phyloP scores from a whole-genome alignment of 2,888 invertebrate genomes.

The Patella ulyssiponensis region DNA sequence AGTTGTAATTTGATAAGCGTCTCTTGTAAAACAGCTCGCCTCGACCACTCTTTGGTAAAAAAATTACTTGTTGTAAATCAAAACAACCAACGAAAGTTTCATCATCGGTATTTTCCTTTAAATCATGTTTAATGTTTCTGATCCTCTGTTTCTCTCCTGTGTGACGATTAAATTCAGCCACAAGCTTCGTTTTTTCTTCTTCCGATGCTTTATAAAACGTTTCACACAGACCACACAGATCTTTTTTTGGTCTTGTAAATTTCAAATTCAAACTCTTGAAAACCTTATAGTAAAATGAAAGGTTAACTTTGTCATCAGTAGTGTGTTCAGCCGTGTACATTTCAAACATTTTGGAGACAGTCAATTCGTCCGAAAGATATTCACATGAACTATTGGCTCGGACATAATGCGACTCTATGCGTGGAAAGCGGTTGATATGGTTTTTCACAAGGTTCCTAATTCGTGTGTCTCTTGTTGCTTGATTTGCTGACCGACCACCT shows the following conservation, averaged over 20 bases:
- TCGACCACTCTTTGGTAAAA: background rate
- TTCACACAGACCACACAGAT: background rate
- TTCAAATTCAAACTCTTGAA: background rate
- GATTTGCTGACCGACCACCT: background rate
- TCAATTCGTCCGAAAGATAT: background rate
- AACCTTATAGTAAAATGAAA: background rate
- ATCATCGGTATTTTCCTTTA: background rate
- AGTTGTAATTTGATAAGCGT: background rate
- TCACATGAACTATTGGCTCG: background rate
- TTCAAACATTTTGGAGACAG: background rate
- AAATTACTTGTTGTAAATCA: background rate
- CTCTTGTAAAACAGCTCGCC: background rate
- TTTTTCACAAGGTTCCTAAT: background rate
- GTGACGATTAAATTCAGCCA: background rate
- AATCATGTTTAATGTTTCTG: background rate
- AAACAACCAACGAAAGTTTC: background rate
- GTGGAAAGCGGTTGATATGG: background rate
- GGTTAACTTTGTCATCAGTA: background rate
- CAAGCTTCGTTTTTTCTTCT: background rate
- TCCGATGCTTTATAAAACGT: background rate
- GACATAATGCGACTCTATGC: background rate
- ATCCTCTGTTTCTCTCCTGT: background rate
- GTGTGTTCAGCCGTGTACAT: background rate
- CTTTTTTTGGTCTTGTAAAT: background rate
- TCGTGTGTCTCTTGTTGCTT: background rate